Percentiles rank a stretch among this genome's conserved stretches.
Conservation (phyloP, 2,113 vertebrate genomes). For the Bagarius yarrelli region DNA sequence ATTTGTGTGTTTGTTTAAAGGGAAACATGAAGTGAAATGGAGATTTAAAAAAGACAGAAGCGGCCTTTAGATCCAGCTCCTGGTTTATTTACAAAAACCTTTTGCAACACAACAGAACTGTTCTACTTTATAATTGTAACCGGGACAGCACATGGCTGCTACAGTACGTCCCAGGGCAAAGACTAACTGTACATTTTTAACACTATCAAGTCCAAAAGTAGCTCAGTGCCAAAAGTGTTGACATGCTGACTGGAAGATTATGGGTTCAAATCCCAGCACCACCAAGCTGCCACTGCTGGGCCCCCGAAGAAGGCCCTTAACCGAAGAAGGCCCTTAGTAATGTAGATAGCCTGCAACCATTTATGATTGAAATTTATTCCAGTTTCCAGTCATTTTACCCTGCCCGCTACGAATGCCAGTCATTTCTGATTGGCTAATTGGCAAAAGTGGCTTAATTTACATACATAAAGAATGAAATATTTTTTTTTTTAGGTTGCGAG, state of each 20-base stretch:
- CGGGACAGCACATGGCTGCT: not conserved
- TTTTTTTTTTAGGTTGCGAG: not conserved
- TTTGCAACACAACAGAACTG: slow-evolving; percentile 9
- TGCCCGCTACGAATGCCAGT: too few relatives aligned
- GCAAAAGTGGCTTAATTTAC: not conserved
- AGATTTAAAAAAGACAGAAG: slow-evolving; percentile 17
- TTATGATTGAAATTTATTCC: not conserved
- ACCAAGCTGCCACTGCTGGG: too few relatives aligned
- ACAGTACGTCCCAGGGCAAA: not conserved
- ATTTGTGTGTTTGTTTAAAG: slow-evolving; percentile 55
- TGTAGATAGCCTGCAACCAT: not conserved
- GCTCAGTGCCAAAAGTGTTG: too few relatives aligned
- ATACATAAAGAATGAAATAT: not conserved
- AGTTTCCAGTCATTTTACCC: not conserved
- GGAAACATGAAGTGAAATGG: not conserved
- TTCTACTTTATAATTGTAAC: not conserved
- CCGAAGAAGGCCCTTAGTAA: too few relatives aligned
- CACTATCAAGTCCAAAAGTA: too few relatives aligned
- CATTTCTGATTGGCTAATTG: not conserved
- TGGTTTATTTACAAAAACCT: slow-evolving; percentile 6
- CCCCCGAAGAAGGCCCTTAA: too few relatives aligned
- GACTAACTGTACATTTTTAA: not conserved
- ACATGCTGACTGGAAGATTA: too few relatives aligned
- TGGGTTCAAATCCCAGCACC: too few relatives aligned
- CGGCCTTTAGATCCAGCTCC: slow-evolving; percentile 34